Conservation (phyloP, 2,113 vertebrate genomes). For the Peromyscus maniculatus region DNA sequence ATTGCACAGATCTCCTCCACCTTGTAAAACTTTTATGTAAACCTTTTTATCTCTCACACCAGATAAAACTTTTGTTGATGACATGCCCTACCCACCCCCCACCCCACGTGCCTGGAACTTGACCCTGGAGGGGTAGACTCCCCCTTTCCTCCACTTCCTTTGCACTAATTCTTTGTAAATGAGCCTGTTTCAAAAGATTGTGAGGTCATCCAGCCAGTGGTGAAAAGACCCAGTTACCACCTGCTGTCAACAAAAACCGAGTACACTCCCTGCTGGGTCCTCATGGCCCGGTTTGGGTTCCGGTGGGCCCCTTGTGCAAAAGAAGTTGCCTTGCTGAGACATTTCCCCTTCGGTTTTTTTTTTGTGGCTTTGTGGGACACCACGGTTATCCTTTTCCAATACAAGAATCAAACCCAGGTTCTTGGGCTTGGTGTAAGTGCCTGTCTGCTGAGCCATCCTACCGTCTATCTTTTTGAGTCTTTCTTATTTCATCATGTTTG, state of each 20-base stretch:
- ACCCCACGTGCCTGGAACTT: background rate
- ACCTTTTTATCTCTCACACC: background rate
- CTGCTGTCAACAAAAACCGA: background rate
- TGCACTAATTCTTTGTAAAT: background rate
- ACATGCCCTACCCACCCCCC: background rate
- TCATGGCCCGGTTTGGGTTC: background rate
- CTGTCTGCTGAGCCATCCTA: background rate
- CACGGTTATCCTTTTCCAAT: background rate
- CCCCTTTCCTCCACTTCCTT: background rate
- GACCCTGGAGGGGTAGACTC: background rate
- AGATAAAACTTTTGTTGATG: background rate
- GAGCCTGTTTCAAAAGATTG: background rate
- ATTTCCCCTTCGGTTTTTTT: accelerated
- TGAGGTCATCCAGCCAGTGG: background rate
- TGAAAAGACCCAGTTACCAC: background rate
- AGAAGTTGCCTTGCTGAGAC: background rate
- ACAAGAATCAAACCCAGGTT: background rate
- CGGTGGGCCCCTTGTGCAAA: background rate
- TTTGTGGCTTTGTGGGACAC: background rate
- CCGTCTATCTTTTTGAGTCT: background rate
- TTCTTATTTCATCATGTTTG: conserved; percentile 52
- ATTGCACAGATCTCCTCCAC: background rate
- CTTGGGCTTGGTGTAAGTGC: background rate
- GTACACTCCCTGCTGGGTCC: background rate
- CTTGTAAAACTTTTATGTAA: background rate